Conservation (phyloP, 2,797 vertebrate genomes). For the Sebastes minor region DNA sequence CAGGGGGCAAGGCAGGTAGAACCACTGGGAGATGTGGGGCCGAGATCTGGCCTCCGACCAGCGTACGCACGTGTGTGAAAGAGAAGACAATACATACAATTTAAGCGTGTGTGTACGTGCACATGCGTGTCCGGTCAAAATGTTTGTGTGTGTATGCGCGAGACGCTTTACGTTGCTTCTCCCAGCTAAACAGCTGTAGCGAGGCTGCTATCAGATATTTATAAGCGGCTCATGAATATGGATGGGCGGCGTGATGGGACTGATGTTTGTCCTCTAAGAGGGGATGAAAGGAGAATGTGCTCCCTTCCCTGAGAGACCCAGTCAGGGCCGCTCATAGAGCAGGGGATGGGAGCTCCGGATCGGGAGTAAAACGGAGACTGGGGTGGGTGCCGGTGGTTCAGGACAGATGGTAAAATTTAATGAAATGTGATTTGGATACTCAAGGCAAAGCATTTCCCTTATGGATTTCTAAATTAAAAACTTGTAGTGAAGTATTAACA, state of each 20-base stretch:
- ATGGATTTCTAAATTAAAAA: constrained; percentile 52
- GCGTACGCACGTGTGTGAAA: constrained; percentile 21
- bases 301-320: constrained; percentile 78
- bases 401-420: constrained; percentile 68
- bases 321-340: constrained; percentile 69
- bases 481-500: constrained; percentile 44
- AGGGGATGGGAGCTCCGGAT: constrained; percentile 45
- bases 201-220: constrained; percentile 87
- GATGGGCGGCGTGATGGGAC: constrained; percentile 82
- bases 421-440: constrained; percentile 67
- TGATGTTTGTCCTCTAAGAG: constrained; percentile 89
- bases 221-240: constrained; percentile 89
- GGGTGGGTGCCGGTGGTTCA: constrained; percentile 44
- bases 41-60: constrained; percentile 60
- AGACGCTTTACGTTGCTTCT: constrained; percentile 69
- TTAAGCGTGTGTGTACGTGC: constrained; percentile 24
- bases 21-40: constrained; percentile 53
- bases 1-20: constrained; percentile 62
- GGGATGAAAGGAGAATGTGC: constrained; percentile 86
- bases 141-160: constrained; percentile 27
- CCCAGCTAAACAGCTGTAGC: constrained; percentile 84
- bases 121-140: constrained; percentile 1
- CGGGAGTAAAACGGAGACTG: constrained; percentile 29
- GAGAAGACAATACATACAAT: constrained; percentile 28
- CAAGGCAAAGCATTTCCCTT: constrained; percentile 54